Conservation (phyloP, 2,888 invertebrate species). For the Liopterus haemorrhoidalis region DNA sequence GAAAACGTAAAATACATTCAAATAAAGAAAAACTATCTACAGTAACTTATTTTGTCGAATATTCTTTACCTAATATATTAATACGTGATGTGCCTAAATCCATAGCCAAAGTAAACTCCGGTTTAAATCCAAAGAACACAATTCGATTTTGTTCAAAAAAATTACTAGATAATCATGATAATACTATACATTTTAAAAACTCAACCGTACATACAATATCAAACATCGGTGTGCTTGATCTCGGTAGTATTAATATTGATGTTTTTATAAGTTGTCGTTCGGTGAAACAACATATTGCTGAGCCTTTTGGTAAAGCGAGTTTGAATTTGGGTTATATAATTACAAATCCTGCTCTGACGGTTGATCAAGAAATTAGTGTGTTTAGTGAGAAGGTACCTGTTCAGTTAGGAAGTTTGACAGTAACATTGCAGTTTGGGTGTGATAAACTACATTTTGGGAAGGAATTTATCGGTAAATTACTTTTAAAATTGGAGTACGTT, state of each 20-base stretch:
- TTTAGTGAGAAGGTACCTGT: slow-evolving; percentile 45
- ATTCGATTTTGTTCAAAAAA: slow-evolving; percentile 44
- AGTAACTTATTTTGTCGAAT: slow-evolving; percentile 48
- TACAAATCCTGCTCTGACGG: slow-evolving; percentile 40
- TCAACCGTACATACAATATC: slow-evolving; percentile 44
- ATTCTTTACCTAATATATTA: slow-evolving; percentile 42
- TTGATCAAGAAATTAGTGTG: slow-evolving; percentile 43
- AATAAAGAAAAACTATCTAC: slow-evolving; percentile 30
- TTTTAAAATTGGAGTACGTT: too few species aligned
- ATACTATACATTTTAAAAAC: slow-evolving; percentile 47
- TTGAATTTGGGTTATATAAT: slow-evolving; percentile 43
- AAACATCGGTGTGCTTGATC: slow-evolving; percentile 39
- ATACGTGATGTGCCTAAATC: slow-evolving; percentile 33
- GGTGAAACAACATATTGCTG: slow-evolving; percentile 44
- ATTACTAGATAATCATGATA: slow-evolving; percentile 41
- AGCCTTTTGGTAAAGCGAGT: slow-evolving; percentile 44
- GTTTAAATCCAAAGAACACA: slow-evolving; percentile 40
- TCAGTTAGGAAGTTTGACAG: slow-evolving; percentile 44
- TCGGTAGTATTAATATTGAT: slow-evolving; percentile 39
- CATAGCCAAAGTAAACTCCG: slow-evolving; percentile 41
- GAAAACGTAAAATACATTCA: slow-evolving; percentile 43
- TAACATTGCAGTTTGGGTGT: slow-evolving; percentile 47
- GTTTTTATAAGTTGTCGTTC: slow-evolving; percentile 48
- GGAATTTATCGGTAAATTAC: slow-evolving; percentile 46
- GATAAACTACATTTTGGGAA: slow-evolving; percentile 49